Conservation (phyloP, 1,140 invertebrate genomes). For the Protaetia brevitarsis region DNA sequence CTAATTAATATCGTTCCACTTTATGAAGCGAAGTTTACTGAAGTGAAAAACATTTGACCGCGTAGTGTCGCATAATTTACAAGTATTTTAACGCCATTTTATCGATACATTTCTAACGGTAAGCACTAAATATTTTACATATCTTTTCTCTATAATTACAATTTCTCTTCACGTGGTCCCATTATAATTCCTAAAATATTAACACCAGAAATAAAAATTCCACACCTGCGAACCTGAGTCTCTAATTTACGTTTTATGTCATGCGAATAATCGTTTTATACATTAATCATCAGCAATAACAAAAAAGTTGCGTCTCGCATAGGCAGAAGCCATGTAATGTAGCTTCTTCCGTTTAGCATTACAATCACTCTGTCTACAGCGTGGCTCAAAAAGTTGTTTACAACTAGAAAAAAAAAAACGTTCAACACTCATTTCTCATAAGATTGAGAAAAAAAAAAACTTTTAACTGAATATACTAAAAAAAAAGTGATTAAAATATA, state of each 20-base stretch:
- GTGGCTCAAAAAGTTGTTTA: too few relatives aligned
- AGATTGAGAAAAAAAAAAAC: too few relatives aligned
- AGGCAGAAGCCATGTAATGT: background rate
- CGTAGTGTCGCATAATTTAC: background rate
- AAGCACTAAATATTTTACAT: background rate
- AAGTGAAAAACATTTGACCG: background rate
- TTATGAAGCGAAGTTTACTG: background rate
- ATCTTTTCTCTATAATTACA: background rate
- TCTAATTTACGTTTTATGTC: background rate
- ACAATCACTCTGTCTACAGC: too few relatives aligned
- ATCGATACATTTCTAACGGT: conserved; percentile 13
- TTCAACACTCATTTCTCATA: too few relatives aligned
- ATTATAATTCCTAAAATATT: background rate
- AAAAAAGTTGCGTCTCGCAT: background rate
- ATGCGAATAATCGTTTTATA: background rate
- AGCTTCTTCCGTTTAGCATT: background rate
- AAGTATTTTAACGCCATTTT: conserved; percentile 3
- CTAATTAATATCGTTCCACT: background rate
- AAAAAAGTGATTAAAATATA: too few relatives aligned
- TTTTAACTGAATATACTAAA: too few relatives aligned
- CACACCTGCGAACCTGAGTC: background rate
- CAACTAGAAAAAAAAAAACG: too few relatives aligned
- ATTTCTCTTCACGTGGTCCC: background rate
- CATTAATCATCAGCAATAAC: background rate
- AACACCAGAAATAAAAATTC: background rate